Conservation (phyloP, 2,797 vertebrate species). For the Carduelis carduelis region DNA sequence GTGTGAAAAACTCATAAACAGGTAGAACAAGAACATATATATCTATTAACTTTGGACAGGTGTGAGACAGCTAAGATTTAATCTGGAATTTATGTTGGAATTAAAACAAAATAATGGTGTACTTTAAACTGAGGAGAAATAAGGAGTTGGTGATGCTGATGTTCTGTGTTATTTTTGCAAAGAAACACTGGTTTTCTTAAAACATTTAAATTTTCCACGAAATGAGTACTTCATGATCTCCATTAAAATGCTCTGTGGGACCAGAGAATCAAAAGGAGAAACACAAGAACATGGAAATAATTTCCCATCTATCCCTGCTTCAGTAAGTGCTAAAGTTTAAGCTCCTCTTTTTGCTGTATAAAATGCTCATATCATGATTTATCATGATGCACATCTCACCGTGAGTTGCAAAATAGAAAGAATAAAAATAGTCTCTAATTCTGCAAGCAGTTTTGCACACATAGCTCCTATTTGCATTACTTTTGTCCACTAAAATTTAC, state of each 20-base stretch:
- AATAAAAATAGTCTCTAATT: not conserved
- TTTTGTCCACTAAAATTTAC: not conserved
- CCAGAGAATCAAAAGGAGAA: not conserved
- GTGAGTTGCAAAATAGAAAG: not conserved
- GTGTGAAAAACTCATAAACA: not conserved
- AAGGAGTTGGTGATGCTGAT: not conserved
- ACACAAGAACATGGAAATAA: not conserved
- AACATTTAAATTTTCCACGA: not conserved
- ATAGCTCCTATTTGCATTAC: not conserved
- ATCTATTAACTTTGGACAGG: not conserved
- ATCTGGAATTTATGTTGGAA: not conserved
- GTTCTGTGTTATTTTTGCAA: not conserved
- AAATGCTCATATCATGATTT: not conserved
- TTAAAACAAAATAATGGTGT: not conserved
- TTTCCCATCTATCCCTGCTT: not conserved
- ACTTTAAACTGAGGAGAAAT: not conserved
- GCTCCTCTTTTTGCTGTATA: not conserved
- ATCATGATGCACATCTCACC: not conserved
- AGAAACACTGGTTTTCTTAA: not conserved
- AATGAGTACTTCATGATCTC: not conserved
- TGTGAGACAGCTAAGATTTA: not conserved
- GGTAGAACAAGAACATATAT: not conserved
- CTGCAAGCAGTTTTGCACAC: not conserved
- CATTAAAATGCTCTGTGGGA: not conserved
- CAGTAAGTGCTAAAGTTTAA: not conserved